phyloP scores from a whole-genome alignment of 1,140 invertebrate genomes.

The Drosophila simulans region DNA sequence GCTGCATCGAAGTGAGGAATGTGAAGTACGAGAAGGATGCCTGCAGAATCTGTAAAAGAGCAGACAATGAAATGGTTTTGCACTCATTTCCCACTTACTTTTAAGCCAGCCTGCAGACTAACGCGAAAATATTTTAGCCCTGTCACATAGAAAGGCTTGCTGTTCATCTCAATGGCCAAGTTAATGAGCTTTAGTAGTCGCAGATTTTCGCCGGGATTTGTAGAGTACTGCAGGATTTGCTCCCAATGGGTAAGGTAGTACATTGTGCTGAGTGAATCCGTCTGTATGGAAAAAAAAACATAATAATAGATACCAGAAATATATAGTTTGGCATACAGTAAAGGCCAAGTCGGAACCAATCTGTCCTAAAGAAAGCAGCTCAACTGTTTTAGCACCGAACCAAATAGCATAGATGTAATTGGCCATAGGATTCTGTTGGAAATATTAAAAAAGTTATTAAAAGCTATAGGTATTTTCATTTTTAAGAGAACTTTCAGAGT shows the following conservation, averaged over 20 bases:
- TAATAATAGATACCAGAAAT: no score
- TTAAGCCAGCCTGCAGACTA: constrained; percentile 61
- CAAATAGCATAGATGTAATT: constrained; percentile 65
- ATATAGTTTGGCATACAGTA: constrained; percentile 25
- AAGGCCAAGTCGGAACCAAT: constrained; percentile 54
- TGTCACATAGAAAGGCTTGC: constrained; percentile 64
- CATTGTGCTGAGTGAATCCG: constrained; percentile 55
- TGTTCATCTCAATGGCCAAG: constrained; percentile 67
- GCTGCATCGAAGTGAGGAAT: constrained; percentile 64
- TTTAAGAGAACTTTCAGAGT: no score
- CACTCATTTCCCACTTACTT: constrained; percentile 33
- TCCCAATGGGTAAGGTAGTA: constrained; percentile 73
- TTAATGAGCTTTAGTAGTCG: constrained; percentile 64
- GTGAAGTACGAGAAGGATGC: constrained; percentile 66
- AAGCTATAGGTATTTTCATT: background rate
- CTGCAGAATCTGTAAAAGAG: constrained; percentile 50
- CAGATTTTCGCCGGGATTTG: constrained; percentile 56
- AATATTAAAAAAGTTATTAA: background rate
- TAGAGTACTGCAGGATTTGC: constrained; percentile 55
- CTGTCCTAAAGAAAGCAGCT: constrained; percentile 54
- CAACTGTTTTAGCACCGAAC: constrained; percentile 65
- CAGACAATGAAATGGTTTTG: constrained; percentile 1
- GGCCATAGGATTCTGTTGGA: constrained; percentile 58
- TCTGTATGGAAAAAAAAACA: constrained; percentile 24
- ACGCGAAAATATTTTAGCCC: constrained; percentile 73